phyloP scores from a whole-genome alignment of 2,113 vertebrate species.

The Greenwoodochromis staneri region DNA sequence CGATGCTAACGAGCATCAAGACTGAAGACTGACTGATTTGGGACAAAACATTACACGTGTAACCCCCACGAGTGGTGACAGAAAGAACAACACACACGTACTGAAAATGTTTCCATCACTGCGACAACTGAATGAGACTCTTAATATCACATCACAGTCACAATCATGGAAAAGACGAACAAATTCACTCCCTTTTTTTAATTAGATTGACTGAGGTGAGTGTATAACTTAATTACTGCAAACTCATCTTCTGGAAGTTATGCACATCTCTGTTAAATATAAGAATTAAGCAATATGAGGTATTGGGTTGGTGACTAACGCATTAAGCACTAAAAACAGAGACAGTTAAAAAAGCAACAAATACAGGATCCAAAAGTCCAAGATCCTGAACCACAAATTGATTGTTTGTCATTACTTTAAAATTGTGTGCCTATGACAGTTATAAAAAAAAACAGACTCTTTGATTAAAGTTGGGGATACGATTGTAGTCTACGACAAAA shows the following conservation, averaged over 20 bases:
- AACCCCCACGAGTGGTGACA: background rate
- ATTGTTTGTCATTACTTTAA: background rate
- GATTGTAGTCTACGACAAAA: background rate
- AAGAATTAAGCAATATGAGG: background rate
- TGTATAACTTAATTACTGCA: background rate
- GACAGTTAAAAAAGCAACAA: background rate
- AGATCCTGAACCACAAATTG: background rate
- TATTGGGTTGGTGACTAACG: background rate
- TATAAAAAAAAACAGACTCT: background rate
- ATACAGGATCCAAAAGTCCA: background rate
- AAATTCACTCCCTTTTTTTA: background rate
- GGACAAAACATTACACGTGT: background rate
- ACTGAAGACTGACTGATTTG: background rate
- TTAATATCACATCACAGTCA: background rate
- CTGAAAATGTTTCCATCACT: background rate
- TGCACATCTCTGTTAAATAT: background rate
- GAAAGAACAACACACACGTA: background rate
- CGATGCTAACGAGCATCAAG: background rate
- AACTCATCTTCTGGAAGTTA: background rate
- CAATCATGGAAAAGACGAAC: background rate
- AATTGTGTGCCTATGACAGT: background rate
- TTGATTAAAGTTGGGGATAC: background rate
- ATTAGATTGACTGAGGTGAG: background rate
- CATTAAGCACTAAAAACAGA: too few relatives aligned
- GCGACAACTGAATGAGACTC: background rate